Evolutionary conservation across 2,113 vertebrate species (phyloP).

Genomic region (Ptilonorhynchus violaceus): DNA sequence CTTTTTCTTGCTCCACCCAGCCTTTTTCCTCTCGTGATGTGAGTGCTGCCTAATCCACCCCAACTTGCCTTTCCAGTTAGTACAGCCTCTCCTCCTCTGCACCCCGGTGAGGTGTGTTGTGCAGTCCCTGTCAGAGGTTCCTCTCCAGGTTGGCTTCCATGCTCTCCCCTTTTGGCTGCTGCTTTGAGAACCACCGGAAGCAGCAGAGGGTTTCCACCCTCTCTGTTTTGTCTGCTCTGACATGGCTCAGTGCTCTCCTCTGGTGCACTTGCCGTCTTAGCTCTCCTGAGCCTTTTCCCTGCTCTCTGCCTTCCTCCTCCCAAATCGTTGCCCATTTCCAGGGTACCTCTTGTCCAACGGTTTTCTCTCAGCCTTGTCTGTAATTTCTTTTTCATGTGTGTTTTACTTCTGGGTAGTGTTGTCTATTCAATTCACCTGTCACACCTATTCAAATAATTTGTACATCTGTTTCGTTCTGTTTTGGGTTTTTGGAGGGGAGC

Average conservation of each 20-base stretch:
- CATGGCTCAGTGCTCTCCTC: neutral
- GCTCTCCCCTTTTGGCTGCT: neutral
- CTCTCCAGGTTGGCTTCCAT: rapidly evolving
- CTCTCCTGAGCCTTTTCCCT: neutral
- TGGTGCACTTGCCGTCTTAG: neutral
- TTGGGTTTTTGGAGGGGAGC: neutral
- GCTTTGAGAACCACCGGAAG: neutral
- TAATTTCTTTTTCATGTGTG: neutral
- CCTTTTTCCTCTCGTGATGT: neutral
- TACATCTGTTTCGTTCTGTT: neutral
- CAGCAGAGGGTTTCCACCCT: neutral
- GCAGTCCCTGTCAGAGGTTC: neutral
- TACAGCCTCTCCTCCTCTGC: neutral
- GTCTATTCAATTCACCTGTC: neutral
- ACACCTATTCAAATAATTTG: neutral
- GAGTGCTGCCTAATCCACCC: neutral
- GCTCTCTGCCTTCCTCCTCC: neutral
- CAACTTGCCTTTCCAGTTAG: conserved; percentile 6
- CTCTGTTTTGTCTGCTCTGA: neutral
- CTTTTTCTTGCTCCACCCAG: neutral
- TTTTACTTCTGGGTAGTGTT: neutral
- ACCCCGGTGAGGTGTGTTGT: rapidly evolving
- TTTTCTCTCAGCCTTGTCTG: neutral
- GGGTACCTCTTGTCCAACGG: neutral
- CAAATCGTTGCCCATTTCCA: neutral